These are phyloP conservation scores for Atherix ibis DNA, from an alignment of 2,888 invertebrate genomes.

Conservation along the genomic window DNA sequence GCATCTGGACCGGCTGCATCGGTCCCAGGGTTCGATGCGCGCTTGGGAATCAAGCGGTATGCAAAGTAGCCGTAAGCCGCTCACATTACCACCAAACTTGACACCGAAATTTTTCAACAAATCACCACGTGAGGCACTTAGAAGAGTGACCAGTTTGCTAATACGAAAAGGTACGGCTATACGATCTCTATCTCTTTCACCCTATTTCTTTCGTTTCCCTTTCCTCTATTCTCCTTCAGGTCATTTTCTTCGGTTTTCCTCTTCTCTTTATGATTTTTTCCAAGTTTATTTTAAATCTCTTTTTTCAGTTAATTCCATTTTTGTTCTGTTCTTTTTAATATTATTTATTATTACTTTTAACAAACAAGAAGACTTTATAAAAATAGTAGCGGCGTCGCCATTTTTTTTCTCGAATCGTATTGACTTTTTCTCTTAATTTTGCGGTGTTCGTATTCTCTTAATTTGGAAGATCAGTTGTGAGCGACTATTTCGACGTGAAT, in stretches of 20 bases:
- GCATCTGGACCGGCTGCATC: slow-evolving; percentile 56
- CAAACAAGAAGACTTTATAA: too few species aligned
- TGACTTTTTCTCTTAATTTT: not conserved
- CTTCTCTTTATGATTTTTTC: slow-evolving; percentile 1
- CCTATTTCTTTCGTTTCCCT: slow-evolving; percentile 2
- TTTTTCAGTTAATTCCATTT: not conserved
- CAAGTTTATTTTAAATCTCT: slow-evolving; percentile 1
- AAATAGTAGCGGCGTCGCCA: too few species aligned
- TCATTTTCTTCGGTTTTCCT: not conserved
- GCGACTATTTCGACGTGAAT: too few species aligned
- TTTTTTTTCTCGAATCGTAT: slow-evolving; percentile 1
- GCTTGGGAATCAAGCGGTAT: slow-evolving; percentile 31
- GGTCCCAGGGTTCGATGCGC: slow-evolving; percentile 33
- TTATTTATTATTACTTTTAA: too few species aligned
- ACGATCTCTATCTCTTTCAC: slow-evolving; percentile 5
- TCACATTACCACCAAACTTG: slow-evolving; percentile 75
- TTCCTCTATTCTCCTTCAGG: slow-evolving; percentile 1
- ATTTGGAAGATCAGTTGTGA: too few species aligned
- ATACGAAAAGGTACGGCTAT: slow-evolving; percentile 72
- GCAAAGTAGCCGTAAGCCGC: slow-evolving; percentile 50
- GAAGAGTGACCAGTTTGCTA: slow-evolving; percentile 76
- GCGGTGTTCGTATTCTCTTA: too few species aligned
- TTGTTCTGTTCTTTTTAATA: slow-evolving; percentile 1
- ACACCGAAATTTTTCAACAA: slow-evolving; percentile 82
- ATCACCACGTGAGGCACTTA: slow-evolving; percentile 70